Base-by-base conservation (phyloP, 2,797 vertebrate species). In the Botia kubotai region DNA sequence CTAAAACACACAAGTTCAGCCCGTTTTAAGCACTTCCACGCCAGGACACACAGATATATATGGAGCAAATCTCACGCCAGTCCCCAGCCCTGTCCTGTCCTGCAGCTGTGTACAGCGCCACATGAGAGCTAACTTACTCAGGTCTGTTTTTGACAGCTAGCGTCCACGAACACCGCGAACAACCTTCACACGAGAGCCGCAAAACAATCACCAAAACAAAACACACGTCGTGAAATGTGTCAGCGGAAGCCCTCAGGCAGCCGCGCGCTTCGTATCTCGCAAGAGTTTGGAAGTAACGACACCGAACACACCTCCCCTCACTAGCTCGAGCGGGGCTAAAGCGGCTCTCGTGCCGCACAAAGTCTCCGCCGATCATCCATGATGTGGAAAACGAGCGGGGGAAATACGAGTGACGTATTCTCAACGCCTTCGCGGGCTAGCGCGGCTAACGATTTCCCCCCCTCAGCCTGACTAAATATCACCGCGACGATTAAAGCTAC, bases 331-430 rank as follows among this genome's bases (percentile, higher is more conserved):
- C 67, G 29, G 69, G 48, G 65, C 70, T 81, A 74, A 77, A 17
- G 71, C 65, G 53, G 80, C 69, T 77, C 70, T 33, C 36, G 29
- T 71, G 68, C 72, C 81, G 86, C 80, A 73, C 85, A 84, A 79
- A 81, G 81, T 85, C 77, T 73, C 68, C 73, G 85, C 85, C 71
- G 82, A 85, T 86, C 87, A 83, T 87, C 78, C 81, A 68, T 70
- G 86, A 87, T 81, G 80, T 76, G 84, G 75, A 80, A 86, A 88
- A 87, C 84, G 84, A 85, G 87, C 84, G 85, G 77, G 87, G 85
- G 87, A 87, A 89, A 90, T 86, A 89, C 89, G 89, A 89, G 93
- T 94, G 94, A 95, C 94, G 93, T 94, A 92, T 93, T 93, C 91
- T 89, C 87, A 87, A 87, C 91, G 93, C 92, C 89, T 93, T 90